Base-by-base conservation (phyloP, 2,797 vertebrate species). In the Anas flavirostris region DNA sequence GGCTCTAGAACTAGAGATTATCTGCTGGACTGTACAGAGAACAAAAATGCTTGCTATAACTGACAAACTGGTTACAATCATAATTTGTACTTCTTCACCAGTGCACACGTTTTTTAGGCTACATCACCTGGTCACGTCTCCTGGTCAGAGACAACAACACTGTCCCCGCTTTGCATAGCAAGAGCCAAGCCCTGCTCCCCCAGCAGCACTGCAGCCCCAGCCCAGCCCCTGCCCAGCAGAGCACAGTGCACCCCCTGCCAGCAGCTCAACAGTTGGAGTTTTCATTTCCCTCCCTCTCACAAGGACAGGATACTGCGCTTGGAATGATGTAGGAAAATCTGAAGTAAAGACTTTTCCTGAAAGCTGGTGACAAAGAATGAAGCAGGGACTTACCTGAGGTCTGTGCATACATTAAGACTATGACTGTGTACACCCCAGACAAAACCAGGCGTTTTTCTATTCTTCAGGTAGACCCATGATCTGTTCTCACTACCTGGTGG, bases 361-460 rank as follows among this genome's bases (percentile, higher is more conserved):
- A 82, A 72, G 35, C 2, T 44, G 50, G 44, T 44, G 62, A 21
- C 48, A 60, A 86, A 69, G 50, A 46, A 64, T 0, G 0, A 70
- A 83, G 53, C 62, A 58, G 53, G 28, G 19, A 82, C 91, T 95
- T 64, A 85, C 92, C 78, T 69, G 78, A 79, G 43, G 23, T 59
- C 75, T 25, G 33, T n/a, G 52, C 46, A 12, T 55, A 7, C 26
- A 39, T 22, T 5, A 41, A 66, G 60, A 35, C 60, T 33, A 11
- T 8, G 59, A 28, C 50, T 0, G 0, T 69, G 15, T 12, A 16
- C 39, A n/a, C 73, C 63, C 69, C 18, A 28, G 55, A 26, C 3
- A 9, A 85, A 67, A 33, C 15, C 33, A 18, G 8, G 2, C 1
- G 56, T 56, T 58, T 37, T 77, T 66, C 19, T 55, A 22, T 25